Base-by-base conservation (phyloP, 2,113 vertebrate genomes). In the Shinisaurus crocodilurus region DNA sequence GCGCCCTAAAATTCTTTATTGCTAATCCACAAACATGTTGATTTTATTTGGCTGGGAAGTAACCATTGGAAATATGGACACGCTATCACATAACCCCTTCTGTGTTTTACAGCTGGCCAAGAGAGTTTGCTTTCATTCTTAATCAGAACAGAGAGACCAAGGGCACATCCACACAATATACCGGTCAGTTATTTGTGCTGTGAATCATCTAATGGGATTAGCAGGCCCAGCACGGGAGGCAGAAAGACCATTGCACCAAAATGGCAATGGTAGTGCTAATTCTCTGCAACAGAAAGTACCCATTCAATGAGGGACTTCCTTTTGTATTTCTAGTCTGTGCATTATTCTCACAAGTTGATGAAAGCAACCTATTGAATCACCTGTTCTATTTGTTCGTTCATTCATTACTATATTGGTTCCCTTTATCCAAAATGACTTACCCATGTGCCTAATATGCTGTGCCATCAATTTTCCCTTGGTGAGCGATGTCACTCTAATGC, bases 381-480 rank as follows among this genome's bases (percentile, higher is more conserved):
- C 50, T 23, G 32, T 65, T 16, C 37, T 81, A 20, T 13, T 63
- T 43, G 48, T 67, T 57, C 40, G 60, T 23, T 20, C 60, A 20
- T 54, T 54, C 50, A 34, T 6, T 27, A 29, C 43, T 0, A 84
- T 84, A 86, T 1, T 5, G 27, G 82, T 57, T 88, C 77, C 45
- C 77, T 86, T 65, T 89, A 15, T 27, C 69, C 16, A 57, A 88
- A 43, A 76, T 60, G 88, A 91, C 97, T 97, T 96, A 99, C 99
- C 99, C 98, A 99, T 99, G 94, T 99, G 99, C 70, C 98, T 96
- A 94, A 99, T 98, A 95, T 98, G 98, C 89, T 99, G 98, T 45
- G 98, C 98, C 85, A 98, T 95, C 75, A 98, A 97, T 96, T 98
- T 99, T 90, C 98, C 98, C 95, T 98, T 99, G 23, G 98, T 97